These are phyloP conservation scores for Sula dactylatra DNA, from an alignment of 2,113 vertebrate species.

Conservation along the genomic window DNA sequence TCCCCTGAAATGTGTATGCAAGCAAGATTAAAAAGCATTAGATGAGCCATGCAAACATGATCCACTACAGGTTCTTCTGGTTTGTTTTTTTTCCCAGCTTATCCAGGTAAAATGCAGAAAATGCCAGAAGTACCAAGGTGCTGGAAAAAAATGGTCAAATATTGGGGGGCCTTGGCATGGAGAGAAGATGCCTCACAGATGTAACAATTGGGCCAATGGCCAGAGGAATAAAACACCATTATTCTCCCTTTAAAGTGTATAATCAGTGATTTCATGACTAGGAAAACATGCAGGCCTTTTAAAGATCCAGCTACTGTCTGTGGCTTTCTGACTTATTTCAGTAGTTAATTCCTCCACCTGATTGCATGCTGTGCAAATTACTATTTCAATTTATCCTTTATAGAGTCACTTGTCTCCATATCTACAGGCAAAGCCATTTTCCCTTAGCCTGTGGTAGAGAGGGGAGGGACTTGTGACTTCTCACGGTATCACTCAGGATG, in stretches of 20 bases:
- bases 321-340: neutral
- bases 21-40: neutral
- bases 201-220: neutral
- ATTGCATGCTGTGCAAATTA: neutral
- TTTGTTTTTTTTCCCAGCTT: neutral
- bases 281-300: neutral
- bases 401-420: neutral
- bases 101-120: neutral
- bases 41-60: neutral
- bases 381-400: neutral
- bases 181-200: neutral
- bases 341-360: neutral
- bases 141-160: neutral
- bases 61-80: neutral
- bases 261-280: neutral
- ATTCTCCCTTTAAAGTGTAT: neutral
- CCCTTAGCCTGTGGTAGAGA: neutral
- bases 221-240: neutral
- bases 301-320: neutral
- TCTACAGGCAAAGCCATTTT: neutral
- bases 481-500: neutral
- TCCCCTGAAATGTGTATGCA: accelerated
- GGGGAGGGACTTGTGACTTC: neutral
- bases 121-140: neutral
- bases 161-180: too few relatives aligned